Conservation (phyloP, 2,888 invertebrate species). For the Calameuta filiformis region DNA sequence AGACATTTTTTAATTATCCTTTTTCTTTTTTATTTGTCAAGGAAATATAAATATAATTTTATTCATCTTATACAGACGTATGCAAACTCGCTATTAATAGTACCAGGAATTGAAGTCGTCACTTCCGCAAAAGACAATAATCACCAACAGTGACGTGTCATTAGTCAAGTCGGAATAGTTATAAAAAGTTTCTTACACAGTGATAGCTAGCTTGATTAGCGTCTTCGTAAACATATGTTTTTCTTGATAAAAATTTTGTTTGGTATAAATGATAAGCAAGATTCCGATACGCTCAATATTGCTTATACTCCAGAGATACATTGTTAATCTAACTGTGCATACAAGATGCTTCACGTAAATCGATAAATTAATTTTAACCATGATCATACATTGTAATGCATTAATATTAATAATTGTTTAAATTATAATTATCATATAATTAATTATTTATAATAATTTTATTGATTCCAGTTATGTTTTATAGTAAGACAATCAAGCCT, state of each 20-base stretch:
- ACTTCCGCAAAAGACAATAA: background rate
- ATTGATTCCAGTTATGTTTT: background rate
- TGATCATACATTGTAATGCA: no score
- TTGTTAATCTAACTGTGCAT: background rate
- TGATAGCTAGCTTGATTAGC: background rate
- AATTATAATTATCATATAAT: no score
- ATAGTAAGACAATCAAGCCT: background rate
- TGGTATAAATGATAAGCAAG: background rate
- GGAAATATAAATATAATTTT: background rate
- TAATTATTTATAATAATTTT: background rate
- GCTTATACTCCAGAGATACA: background rate
- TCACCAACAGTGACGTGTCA: background rate
- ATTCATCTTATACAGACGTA: background rate
- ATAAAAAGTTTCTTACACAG: background rate
- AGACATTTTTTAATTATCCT: no score
- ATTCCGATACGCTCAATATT: background rate
- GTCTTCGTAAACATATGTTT: background rate
- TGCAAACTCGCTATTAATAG: background rate
- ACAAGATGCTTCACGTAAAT: background rate
- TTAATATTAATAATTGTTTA: no score
- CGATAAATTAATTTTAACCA: background rate
- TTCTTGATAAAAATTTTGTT: background rate
- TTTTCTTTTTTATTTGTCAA: background rate
- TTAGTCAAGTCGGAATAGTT: background rate
- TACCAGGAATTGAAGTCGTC: background rate